Evolutionary conservation across 2,888 invertebrate species (phyloP).

Genomic region (Heteromyza rotundicornis): DNA sequence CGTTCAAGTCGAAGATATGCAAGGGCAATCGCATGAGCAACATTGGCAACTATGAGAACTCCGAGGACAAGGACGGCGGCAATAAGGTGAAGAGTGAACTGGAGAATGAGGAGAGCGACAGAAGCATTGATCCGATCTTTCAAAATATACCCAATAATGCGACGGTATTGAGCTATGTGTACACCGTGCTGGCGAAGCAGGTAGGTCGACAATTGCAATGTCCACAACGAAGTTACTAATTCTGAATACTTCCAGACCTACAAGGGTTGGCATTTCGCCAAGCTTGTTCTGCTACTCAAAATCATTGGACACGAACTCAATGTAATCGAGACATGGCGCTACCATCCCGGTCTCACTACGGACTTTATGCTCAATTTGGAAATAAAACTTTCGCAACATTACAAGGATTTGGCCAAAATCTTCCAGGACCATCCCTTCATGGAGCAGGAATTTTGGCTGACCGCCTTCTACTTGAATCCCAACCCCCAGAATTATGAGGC

Average conservation of each 20-base stretch:
- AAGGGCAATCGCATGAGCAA: constrained; percentile 56
- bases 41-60: constrained; percentile 52
- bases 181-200: constrained; percentile 44
- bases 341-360: constrained; percentile 52
- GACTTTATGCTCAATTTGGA: constrained; percentile 54
- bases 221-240: not conserved
- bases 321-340: constrained; percentile 55
- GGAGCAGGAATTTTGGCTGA: constrained; percentile 58
- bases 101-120: constrained; percentile 15
- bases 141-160: constrained; percentile 54
- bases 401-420: constrained; percentile 51
- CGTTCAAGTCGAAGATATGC: constrained; percentile 51
- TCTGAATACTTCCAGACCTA: constrained; percentile 39
- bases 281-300: constrained; percentile 49
- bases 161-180: constrained; percentile 46
- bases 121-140: constrained; percentile 51
- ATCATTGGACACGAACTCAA: constrained; percentile 55
- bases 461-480: constrained; percentile 56
- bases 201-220: constrained; percentile 27
- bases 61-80: constrained; percentile 39
- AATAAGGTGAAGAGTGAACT: constrained; percentile 38
- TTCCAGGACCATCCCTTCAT: constrained; percentile 50
- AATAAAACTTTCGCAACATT: constrained; percentile 47
- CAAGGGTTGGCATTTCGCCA: constrained; percentile 56
- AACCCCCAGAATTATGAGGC: constrained; percentile 42